Evolutionary conservation across 2,797 vertebrate genomes (phyloP).

Genomic region (Apogon talboti): DNA sequence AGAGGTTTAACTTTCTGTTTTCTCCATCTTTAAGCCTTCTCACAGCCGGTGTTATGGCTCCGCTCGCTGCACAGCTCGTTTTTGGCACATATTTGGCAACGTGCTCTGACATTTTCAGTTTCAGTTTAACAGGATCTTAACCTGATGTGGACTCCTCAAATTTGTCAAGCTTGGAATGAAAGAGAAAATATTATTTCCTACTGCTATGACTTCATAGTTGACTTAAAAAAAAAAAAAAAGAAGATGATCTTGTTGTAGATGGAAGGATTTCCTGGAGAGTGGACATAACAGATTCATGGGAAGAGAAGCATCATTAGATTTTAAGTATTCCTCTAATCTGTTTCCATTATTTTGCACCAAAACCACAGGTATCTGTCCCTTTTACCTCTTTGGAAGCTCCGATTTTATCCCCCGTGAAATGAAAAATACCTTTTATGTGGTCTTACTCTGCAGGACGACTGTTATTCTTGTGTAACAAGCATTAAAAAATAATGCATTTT

Average conservation of each 20-base stretch:
- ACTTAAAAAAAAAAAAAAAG: not conserved
- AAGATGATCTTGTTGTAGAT: conserved; percentile 12
- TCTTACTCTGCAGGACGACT: not conserved
- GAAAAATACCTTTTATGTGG: conserved; percentile 15
- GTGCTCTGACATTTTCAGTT: conserved; percentile 14
- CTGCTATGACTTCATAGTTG: conserved; percentile 2
- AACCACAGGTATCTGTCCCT: conserved; percentile 24
- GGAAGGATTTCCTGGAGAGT: conserved; percentile 15
- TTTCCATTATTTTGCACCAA: conserved; percentile 20
- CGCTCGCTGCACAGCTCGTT: conserved; percentile 28
- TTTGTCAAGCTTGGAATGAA: conserved; percentile 11
- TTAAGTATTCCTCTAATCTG: conserved; percentile 24
- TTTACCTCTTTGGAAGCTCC: conserved; percentile 8
- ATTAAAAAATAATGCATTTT: not conserved
- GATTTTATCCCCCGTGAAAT: conserved; percentile 3
- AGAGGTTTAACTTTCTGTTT: conserved; percentile 53
- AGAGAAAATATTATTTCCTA: conserved; percentile 15
- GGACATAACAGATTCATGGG: conserved; percentile 1
- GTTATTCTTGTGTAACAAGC: not conserved
- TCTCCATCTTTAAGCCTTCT: conserved; percentile 30
- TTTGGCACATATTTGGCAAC: conserved; percentile 35
- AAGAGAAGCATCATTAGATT: conserved; percentile 28
- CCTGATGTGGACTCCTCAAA: conserved; percentile 17
- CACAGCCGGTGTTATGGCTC: conserved; percentile 44
- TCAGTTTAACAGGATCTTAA: conserved; percentile 37